phyloP scores from a whole-genome alignment of 2,797 vertebrate species.

The Myotis myotis region DNA sequence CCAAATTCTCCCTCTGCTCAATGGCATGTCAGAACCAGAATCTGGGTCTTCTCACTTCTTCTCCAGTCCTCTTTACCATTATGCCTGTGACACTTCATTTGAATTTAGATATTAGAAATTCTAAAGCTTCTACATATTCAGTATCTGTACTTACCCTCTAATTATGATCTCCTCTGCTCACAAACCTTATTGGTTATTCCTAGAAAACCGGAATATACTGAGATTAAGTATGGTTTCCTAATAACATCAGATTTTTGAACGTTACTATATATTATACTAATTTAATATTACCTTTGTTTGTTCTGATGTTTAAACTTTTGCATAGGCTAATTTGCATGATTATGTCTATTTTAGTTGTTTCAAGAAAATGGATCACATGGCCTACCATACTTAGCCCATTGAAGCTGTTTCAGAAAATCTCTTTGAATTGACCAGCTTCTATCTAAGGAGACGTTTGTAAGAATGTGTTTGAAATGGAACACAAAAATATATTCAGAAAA shows the following conservation, averaged over 20 bases:
- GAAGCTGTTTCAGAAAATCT: not conserved
- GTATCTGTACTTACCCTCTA: not conserved
- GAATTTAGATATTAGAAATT: not conserved
- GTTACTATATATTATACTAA: not conserved
- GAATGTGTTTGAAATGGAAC: constrained; percentile 21
- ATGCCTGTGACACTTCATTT: not conserved
- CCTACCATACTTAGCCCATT: not conserved
- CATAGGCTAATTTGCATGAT: not conserved
- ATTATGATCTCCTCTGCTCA: not conserved
- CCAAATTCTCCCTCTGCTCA: not conserved
- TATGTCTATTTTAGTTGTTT: constrained; percentile 3
- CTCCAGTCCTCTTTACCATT: not conserved
- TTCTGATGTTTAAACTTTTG: not conserved
- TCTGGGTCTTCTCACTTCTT: not conserved
- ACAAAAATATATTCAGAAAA: constrained; percentile 18
- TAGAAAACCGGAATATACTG: not conserved
- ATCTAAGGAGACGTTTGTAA: not conserved
- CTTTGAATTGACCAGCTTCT: constrained; percentile 9
- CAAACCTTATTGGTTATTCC: not conserved
- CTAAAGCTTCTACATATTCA: not conserved
- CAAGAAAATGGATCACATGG: not conserved
- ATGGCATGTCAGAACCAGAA: not conserved
- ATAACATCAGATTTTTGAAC: not conserved
- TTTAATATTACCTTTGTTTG: not conserved
- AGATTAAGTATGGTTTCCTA: not conserved